These are phyloP conservation scores for Anthophora plumipes DNA, from an alignment of 2,888 invertebrate species.

Conservation along the genomic window DNA sequence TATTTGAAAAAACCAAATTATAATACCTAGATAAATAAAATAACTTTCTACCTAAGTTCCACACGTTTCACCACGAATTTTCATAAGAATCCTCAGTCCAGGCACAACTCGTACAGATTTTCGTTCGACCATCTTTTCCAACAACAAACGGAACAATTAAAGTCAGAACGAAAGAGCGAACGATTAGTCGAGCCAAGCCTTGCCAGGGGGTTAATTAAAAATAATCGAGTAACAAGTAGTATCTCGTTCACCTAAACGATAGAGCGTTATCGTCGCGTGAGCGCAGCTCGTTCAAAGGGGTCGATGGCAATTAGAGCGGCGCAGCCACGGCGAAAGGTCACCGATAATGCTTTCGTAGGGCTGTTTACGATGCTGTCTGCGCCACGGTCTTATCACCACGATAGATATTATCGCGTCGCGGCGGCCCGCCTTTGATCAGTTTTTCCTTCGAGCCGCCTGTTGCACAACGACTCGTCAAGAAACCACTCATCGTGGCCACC, in stretches of 20 bases:
- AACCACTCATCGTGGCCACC: conserved; percentile 3
- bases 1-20: no score
- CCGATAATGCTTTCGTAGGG: conserved; percentile 46
- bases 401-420: conserved; percentile 38
- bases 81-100: no score
- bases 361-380: conserved; percentile 40
- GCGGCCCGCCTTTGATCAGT: conserved; percentile 54
- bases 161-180: neutral
- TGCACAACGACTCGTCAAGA: conserved; percentile 26
- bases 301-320: conserved; percentile 29
- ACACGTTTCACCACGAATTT: no score
- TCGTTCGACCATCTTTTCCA: no score
- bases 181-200: neutral
- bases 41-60: no score
- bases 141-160: no score
- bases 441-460: conserved; percentile 20
- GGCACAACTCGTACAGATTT: no score
- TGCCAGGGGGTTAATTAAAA: conserved; percentile 19
- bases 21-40: no score
- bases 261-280: conserved; percentile 8
- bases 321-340: conserved; percentile 36
- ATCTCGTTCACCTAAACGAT: conserved; percentile 29
- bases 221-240: conserved; percentile 23
- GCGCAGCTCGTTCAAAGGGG: conserved; percentile 26
- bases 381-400: conserved; percentile 28